Evolutionary conservation across 2,113 vertebrate genomes (phyloP).

Genomic region (Neopipo cinnamomea): DNA sequence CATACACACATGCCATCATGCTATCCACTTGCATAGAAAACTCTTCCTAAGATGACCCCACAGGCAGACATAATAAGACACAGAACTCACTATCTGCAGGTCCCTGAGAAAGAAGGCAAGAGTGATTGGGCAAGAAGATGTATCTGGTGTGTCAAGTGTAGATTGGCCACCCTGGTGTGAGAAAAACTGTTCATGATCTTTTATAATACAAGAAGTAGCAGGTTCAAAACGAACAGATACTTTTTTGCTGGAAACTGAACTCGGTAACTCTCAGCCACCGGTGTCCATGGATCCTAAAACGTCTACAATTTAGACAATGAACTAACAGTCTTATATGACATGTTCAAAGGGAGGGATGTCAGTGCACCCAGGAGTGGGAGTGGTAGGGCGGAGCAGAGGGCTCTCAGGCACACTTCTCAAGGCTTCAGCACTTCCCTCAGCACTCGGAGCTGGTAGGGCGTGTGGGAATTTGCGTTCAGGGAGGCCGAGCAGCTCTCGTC

Average conservation of each 20-base stretch:
- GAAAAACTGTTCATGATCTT: background rate
- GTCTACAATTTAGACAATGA: background rate
- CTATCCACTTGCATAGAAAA: background rate
- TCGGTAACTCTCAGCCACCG: background rate
- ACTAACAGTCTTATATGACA: accelerated
- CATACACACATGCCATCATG: no score
- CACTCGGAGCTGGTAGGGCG: background rate
- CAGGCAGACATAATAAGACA: background rate
- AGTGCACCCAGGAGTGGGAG: no score
- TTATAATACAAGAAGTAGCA: background rate
- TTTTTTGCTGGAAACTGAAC: background rate
- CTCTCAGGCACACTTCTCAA: accelerated
- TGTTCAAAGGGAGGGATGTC: no score
- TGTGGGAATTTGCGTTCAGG: accelerated
- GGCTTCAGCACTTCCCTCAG: background rate
- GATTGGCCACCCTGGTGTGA: background rate
- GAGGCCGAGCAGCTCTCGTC: background rate
- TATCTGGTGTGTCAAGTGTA: background rate
- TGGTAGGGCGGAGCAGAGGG: accelerated
- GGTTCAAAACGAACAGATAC: background rate
- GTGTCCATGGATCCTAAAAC: background rate
- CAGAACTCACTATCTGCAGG: background rate
- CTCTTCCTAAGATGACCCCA: background rate
- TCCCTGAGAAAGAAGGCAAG: background rate
- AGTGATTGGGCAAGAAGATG: background rate